These are phyloP conservation scores for Entelurus aequoreus DNA, from an alignment of 2,113 vertebrate genomes.

Conservation along the genomic window DNA sequence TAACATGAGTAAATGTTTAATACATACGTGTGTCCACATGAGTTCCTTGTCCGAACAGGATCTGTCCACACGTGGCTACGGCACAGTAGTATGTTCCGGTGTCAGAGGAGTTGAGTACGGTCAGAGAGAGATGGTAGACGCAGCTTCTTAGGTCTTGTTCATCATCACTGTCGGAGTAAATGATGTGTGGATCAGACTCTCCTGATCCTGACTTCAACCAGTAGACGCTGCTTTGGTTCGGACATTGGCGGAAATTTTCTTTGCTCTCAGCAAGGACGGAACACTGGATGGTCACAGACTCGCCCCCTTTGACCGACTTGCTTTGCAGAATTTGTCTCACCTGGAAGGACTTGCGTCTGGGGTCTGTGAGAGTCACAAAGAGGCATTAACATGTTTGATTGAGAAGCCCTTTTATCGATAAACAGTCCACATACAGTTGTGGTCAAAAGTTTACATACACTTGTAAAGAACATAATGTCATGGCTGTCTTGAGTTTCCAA, in stretches of 20 bases:
- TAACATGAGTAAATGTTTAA: background rate
- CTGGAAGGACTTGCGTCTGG: background rate
- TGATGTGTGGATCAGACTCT: background rate
- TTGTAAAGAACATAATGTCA: no score
- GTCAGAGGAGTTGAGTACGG: conserved; percentile 15
- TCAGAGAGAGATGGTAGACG: conserved; percentile 5
- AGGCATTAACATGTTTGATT: background rate
- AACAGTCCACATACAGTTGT: background rate
- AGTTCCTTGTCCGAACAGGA: conserved; percentile 26
- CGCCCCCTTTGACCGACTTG: background rate
- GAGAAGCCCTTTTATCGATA: no score
- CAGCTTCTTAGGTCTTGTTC: background rate
- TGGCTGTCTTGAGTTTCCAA: no score
- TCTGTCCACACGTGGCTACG: conserved; percentile 15
- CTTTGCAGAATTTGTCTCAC: conserved; percentile 1
- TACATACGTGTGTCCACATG: conserved; percentile 7
- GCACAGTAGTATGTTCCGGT: conserved; percentile 33
- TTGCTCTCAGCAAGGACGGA: background rate
- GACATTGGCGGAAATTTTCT: background rate
- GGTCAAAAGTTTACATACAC: no score
- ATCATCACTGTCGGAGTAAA: background rate
- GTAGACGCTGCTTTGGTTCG: background rate
- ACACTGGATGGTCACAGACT: background rate
- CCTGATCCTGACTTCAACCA: conserved; percentile 3
- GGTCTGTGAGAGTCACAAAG: background rate